phyloP scores from a whole-genome alignment of 2,113 vertebrate genomes.

The Romanogobio albipinnatus region DNA sequence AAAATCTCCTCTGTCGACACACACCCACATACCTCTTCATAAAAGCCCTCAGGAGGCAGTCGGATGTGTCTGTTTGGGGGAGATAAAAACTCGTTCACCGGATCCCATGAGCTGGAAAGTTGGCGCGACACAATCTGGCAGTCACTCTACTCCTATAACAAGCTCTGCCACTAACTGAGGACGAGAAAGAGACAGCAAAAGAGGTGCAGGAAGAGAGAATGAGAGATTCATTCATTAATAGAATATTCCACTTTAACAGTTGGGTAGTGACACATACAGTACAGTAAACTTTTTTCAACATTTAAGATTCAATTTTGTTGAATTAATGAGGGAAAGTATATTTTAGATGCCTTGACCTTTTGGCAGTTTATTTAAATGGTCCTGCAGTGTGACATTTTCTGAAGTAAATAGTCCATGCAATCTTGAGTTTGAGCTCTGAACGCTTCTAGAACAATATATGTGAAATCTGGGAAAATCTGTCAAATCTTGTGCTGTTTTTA shows the following conservation, averaged over 20 bases:
- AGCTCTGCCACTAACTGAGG: slow-evolving; percentile 44
- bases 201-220: slow-evolving; percentile 17
- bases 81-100: slow-evolving; percentile 67
- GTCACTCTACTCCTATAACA: slow-evolving; percentile 43
- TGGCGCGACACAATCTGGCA: slow-evolving; percentile 65
- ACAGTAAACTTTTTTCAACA: too few species aligned
- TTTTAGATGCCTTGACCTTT: slow-evolving; percentile 4
- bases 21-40: slow-evolving; percentile 65
- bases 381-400: slow-evolving; percentile 19
- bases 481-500: not conserved
- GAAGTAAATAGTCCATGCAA: not conserved
- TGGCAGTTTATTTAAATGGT: not conserved
- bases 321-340: not conserved
- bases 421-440: not conserved
- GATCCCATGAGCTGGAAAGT: slow-evolving; percentile 63
- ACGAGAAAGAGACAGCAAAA: slow-evolving; percentile 3
- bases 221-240: slow-evolving; percentile 27
- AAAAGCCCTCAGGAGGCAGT: slow-evolving; percentile 63
- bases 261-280: not conserved
- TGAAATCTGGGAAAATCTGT: not conserved
- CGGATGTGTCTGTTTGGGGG: slow-evolving; percentile 65
- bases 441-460: not conserved
- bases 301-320: not conserved
- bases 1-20: slow-evolving; percentile 52
- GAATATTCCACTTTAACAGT: not conserved